Evolutionary conservation across 2,113 vertebrate species (phyloP).

Genomic region (Motacilla tschutschensis): DNA sequence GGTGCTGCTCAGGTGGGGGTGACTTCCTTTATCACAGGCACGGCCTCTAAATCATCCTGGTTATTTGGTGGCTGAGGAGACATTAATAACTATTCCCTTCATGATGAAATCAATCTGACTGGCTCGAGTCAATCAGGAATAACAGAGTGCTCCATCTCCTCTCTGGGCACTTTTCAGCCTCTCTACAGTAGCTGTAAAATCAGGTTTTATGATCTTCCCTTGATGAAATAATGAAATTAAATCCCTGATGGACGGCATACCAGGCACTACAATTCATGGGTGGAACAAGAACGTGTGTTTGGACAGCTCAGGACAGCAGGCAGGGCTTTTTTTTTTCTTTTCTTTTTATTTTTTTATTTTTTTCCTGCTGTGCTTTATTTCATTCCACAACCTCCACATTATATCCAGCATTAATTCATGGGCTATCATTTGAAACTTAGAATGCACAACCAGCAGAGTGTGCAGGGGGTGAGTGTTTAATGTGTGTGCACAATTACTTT

Average conservation of each 20-base stretch:
- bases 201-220: conserved; percentile 8
- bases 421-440: background rate
- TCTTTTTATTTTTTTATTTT: background rate
- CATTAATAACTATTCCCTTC: background rate
- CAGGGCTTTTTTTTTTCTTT: background rate
- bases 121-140: background rate
- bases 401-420: background rate
- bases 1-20: rapidly evolving
- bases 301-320: background rate
- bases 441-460: background rate
- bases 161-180: background rate
- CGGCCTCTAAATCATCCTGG: background rate
- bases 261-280: background rate
- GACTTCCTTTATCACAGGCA: background rate
- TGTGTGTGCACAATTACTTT: background rate
- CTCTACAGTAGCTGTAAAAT: background rate
- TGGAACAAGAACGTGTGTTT: background rate
- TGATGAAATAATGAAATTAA: conserved; percentile 21
- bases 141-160: background rate
- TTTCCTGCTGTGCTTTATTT: background rate
- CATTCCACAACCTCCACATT: background rate
- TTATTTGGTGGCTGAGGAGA: background rate
- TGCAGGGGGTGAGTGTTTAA: conserved; percentile 1
- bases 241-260: background rate
- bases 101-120: background rate